phyloP scores from a whole-genome alignment of 2,797 vertebrate genomes.

The Enteromius treurensis region DNA sequence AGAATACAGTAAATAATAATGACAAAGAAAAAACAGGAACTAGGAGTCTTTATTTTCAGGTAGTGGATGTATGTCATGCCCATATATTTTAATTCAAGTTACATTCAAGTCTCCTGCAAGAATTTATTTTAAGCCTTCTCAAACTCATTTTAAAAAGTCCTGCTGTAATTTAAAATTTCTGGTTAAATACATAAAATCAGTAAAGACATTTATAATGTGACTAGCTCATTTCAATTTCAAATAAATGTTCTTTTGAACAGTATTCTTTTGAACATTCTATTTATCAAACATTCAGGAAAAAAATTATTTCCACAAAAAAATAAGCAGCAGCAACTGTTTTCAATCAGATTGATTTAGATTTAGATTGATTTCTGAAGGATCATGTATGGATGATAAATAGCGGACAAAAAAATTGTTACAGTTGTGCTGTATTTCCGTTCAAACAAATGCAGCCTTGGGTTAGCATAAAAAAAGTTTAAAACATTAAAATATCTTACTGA shows the following conservation, averaged over 20 bases:
- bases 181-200: constrained; percentile 6
- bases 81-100: not conserved
- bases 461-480: not conserved
- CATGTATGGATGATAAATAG: not conserved
- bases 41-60: not conserved
- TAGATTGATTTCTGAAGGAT: not conserved
- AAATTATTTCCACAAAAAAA: not conserved
- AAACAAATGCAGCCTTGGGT: not conserved
- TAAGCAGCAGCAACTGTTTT: not conserved
- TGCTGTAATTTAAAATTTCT: not conserved
- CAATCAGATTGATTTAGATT: not conserved
- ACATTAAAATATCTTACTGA: not conserved
- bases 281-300: not conserved
- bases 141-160: not conserved
- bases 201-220: not conserved
- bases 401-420: no score
- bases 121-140: not conserved
- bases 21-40: not conserved
- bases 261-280: not conserved
- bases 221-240: not conserved
- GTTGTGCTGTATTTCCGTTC: not conserved
- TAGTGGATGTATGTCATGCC: not conserved
- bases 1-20: not conserved
- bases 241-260: not conserved
- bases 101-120: not conserved